A percentile compares a stretch with the other conserved stretches of the same genome.
phyloP scores from a whole-genome alignment of 2,113 vertebrate genomes.

The Perca flavescens region DNA sequence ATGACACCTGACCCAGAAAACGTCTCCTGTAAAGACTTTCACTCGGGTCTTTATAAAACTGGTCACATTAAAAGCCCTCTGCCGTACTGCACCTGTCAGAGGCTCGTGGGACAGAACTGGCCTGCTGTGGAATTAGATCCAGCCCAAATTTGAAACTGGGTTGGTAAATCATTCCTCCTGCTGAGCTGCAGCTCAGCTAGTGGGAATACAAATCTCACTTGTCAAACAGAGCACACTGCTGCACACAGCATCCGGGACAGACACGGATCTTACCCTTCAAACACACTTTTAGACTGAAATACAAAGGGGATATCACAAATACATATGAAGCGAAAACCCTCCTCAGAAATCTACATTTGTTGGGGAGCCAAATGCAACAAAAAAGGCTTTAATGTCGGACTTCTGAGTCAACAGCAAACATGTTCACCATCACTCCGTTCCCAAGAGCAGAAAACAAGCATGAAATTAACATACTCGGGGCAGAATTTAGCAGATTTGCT shows the following conservation, averaged over 20 bases:
- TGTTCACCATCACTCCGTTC: slow-evolving; percentile 60
- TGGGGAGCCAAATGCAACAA: slow-evolving; percentile 49
- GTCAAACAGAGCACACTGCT: slow-evolving; percentile 68
- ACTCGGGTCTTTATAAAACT: slow-evolving; percentile 11
- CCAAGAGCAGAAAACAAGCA: slow-evolving; percentile 61
- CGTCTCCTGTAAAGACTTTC: slow-evolving; percentile 36
- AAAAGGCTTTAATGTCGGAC: slow-evolving; percentile 70
- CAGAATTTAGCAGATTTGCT: slow-evolving; percentile 73
- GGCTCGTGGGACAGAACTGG: slow-evolving; percentile 51
- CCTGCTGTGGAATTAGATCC: slow-evolving; percentile 61
- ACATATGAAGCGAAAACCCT: slow-evolving; percentile 40
- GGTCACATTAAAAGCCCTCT: slow-evolving; percentile 39
- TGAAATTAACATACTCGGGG: slow-evolving; percentile 69
- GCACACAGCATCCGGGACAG: slow-evolving; percentile 54
- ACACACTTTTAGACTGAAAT: slow-evolving; percentile 51
- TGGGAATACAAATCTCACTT: slow-evolving; percentile 71
- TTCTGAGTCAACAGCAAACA: slow-evolving; percentile 69
- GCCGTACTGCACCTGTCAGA: slow-evolving; percentile 53
- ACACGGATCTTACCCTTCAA: slow-evolving; percentile 51
- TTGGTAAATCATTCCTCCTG: slow-evolving; percentile 75
- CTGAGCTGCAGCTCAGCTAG: slow-evolving; percentile 66
- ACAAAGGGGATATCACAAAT: slow-evolving; percentile 47
- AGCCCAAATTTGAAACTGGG: slow-evolving; percentile 64
- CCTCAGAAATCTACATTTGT: slow-evolving; percentile 56
- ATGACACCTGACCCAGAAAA: slow-evolving; percentile 60